Base-by-base conservation (phyloP, 2,113 vertebrate species). In the Notothenia coriiceps region DNA sequence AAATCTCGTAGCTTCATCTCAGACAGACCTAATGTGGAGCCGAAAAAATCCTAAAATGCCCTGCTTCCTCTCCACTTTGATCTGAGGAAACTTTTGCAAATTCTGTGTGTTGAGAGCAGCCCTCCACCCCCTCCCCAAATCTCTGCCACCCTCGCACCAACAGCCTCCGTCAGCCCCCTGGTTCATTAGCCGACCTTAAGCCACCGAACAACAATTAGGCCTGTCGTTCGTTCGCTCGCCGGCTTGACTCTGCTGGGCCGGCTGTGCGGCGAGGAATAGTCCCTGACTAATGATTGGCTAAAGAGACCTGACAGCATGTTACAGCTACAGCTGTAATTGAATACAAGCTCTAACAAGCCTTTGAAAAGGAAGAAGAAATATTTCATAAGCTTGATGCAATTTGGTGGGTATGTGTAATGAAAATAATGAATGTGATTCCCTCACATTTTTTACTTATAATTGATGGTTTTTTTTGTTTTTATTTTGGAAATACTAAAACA, bases 161-260 rank as follows among this genome's bases (percentile, higher is more conserved):
- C 92, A 92, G 93, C 91, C 93, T 92, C 92, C 88, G 90, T 92
- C 94, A 94, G 90, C 96, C 93, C 90, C 92, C 88, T 80, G 94
- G 90, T 96, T 97, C 95, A 96, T 97, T 96, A 97, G 95, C 84
- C 92, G 93, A 96, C 95, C 94, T 95, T 96, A 95, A 95, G 94
- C 94, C 74, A 87, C 93, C 86, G 93, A 93, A 90, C 92, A 95
- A 96, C 96, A 96, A 96, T 96, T 96, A 96, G 92, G 93, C 93
- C 93, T 94, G 94, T 95, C 94, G 95, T 92, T 89, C 70, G 77
- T 80, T 88, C 74, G 77, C 79, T 87, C 43, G 64, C 91, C 59
- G 52, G 71, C 74, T 89, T 43, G 67, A 80, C 85, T 81, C 62
- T 46, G 78, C 78, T 59, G 10, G 68, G 71, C 82, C 68, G 88